A percentile compares a stretch with the other conserved stretches of the same genome.
These are phyloP conservation scores for Ochotona curzoniae DNA, from an alignment of 2,113 vertebrate genomes.

Conservation along the genomic window DNA sequence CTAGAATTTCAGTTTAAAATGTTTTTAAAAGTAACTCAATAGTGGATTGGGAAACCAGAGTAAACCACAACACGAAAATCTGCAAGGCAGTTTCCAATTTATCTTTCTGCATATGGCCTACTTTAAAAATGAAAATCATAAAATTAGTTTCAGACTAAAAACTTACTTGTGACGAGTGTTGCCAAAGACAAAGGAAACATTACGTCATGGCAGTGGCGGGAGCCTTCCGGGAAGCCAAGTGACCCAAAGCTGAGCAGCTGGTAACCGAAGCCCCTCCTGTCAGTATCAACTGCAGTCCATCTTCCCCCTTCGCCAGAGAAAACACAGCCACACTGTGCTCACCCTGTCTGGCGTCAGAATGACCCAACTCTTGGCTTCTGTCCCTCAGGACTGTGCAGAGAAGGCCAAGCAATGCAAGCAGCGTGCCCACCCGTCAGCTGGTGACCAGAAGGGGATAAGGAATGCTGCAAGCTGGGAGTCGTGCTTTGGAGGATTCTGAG, in stretches of 20 bases:
- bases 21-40: conserved; percentile 66
- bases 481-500: conserved; percentile 52
- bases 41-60: conserved; percentile 28
- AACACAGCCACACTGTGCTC: conserved; percentile 63
- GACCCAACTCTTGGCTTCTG: conserved; percentile 43
- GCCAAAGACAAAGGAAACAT: conserved; percentile 69
- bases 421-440: conserved; percentile 33
- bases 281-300: background rate
- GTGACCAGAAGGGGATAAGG: background rate
- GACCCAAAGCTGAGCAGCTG: conserved; percentile 38
- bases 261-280: conserved; percentile 34
- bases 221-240: background rate
- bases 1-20: conserved; percentile 46
- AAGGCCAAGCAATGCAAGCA: conserved; percentile 38
- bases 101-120: conserved; percentile 62
- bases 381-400: background rate
- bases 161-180: conserved; percentile 44
- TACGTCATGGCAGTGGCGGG: conserved; percentile 51
- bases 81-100: conserved; percentile 54
- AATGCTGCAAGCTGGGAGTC: conserved; percentile 18
- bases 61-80: conserved; percentile 59
- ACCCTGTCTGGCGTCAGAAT: conserved; percentile 65
- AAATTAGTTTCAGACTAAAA: conserved; percentile 64
- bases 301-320: conserved; percentile 61
- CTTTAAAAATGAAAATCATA: conserved; percentile 65